Base-by-base conservation (phyloP, 1,140 invertebrate species). In the Apis laboriosa region DNA sequence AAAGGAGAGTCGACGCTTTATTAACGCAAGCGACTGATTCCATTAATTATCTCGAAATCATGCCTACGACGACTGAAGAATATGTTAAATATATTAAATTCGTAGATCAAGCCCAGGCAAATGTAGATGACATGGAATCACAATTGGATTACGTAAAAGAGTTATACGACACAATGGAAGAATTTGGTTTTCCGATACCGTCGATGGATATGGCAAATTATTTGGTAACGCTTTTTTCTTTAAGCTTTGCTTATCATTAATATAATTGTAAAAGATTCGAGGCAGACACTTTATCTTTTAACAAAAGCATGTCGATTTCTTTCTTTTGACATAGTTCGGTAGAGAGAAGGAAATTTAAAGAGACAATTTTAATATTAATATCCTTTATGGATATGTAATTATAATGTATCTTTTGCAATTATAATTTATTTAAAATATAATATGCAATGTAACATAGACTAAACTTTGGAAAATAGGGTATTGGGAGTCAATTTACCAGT, bases 111-210 rank as follows among this genome's bases (percentile, higher is more conserved):
- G 95, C 96, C 53, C 94, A 95, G 80, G 88, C 92, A 51, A 95
- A 95, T 92, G 94, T 97, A 53, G 95, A 97, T 63, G 92, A 94
- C 1, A 93, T 97, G 89, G 96, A 97, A 89, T 90, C 90, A 28
- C 94, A 95, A 70, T 92, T 97, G 8, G 95, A 96, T 86, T 96
- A 97, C 89, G 95, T 96, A 2, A 97, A 96, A 89, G 96, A 97
- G 85, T 91, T 97, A 74, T 96, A 97, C 89, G 95, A 97, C 68
- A 95, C 97, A 11, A 96, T 97, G 85, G 96, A 97, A 79, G 95
- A 97, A 86, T 97, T 96, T 90, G 85, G 93, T n/a, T 96, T 97
- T 77, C 93, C 94, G 0, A 95, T 95, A 60, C 94, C 96, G n/a
- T 92, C 95, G 9, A 95, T 96, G 66, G 95, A 96, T 84, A 94